These are phyloP conservation scores for Hirtodrosophila confusa DNA, from an alignment of 2,888 invertebrate species.

Conservation along the genomic window DNA sequence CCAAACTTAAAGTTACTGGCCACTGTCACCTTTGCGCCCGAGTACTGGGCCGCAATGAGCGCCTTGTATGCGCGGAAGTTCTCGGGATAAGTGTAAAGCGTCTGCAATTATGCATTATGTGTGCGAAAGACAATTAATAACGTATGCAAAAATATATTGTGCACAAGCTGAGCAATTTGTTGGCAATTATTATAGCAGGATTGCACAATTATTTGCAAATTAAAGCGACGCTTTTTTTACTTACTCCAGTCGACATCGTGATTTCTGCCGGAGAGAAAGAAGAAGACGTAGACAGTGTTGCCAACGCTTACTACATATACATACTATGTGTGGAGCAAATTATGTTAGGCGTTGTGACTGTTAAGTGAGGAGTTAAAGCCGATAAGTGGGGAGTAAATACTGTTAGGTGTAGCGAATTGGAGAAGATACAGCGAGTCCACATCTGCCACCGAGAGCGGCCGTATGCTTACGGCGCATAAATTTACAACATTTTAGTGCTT, in stretches of 20 bases:
- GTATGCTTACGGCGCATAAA: constrained; percentile 54
- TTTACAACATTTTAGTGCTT: constrained; percentile 45
- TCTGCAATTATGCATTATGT: constrained; percentile 83
- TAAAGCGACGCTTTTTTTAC: constrained; percentile 81
- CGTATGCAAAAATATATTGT: background rate
- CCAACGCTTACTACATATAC: constrained; percentile 4
- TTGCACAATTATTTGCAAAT: constrained; percentile 74
- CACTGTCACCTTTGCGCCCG: constrained; percentile 93
- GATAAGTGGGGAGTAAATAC: background rate
- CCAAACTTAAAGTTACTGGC: constrained; percentile 95
- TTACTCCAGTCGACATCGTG: constrained; percentile 91
- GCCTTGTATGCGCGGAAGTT: constrained; percentile 99
- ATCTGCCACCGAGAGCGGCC: constrained; percentile 48
- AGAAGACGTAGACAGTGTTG: constrained; percentile 51
- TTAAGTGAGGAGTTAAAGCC: constrained; percentile 32
- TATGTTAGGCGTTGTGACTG: background rate
- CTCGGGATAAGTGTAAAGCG: constrained; percentile 98
- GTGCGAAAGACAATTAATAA: constrained; percentile 28
- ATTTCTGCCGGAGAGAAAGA: constrained; percentile 85
- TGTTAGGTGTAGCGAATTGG: constrained; percentile 16
- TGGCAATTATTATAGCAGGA: constrained; percentile 52
- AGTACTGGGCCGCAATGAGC: constrained; percentile 98
- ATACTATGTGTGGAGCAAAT: constrained; percentile 26
- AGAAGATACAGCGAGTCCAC: constrained; percentile 19
- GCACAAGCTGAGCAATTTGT: constrained; percentile 13